phyloP scores from a whole-genome alignment of 2,113 vertebrate genomes.

The Microtus pennsylvanicus region DNA sequence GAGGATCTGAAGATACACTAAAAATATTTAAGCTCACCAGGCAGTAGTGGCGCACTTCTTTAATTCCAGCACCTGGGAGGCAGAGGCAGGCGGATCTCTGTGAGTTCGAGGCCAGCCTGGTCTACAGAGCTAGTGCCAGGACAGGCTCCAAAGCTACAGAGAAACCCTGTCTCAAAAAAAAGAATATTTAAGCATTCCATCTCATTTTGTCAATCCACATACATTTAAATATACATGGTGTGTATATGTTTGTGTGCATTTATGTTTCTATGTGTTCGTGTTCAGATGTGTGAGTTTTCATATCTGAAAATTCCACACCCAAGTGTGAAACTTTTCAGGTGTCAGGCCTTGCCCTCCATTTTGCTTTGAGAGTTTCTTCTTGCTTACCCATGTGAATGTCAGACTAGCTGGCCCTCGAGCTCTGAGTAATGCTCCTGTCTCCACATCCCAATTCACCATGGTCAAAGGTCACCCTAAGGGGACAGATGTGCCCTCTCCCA shows the following conservation, averaged over 20 bases:
- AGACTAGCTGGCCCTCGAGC: background rate
- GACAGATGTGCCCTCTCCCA: background rate
- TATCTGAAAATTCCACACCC: background rate
- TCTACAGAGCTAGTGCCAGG: no score
- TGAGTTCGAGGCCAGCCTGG: no score
- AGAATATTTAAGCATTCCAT: constrained; percentile 1
- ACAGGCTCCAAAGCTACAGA: no score
- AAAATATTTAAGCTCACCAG: background rate
- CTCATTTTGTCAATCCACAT: background rate
- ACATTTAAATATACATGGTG: background rate
- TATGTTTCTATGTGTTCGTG: background rate
- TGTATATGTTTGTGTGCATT: background rate
- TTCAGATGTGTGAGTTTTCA: background rate
- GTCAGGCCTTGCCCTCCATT: background rate
- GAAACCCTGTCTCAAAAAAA: no score
- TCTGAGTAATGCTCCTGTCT: no score
- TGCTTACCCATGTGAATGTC: background rate
- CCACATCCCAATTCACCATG: no score
- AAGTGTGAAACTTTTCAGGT: background rate
- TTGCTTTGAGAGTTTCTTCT: background rate
- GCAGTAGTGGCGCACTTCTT: no score
- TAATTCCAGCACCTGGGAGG: no score
- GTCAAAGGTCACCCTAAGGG: no score
- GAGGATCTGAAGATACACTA: constrained; percentile 42
- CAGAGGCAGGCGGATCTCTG: no score